phyloP scores from a whole-genome alignment of 2,113 vertebrate species.

The Acanthisitta chloris region DNA sequence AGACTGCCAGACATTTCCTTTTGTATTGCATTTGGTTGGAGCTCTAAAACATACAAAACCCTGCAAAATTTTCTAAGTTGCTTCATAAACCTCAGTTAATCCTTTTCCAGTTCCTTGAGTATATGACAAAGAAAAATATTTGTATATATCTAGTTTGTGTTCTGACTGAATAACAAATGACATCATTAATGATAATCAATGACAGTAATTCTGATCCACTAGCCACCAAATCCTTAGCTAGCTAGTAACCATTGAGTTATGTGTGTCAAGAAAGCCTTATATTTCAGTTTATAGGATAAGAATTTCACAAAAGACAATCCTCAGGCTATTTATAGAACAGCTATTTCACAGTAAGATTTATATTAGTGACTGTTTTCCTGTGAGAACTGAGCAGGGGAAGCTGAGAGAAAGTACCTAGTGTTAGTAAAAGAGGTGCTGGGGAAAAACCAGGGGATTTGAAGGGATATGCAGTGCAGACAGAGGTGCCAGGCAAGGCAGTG shows the following conservation, averaged over 20 bases:
- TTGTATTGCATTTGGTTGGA: neutral
- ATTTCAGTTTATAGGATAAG: neutral
- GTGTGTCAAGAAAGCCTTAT: neutral
- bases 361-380: neutral
- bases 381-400: neutral
- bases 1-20: neutral
- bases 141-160: neutral
- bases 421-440: neutral
- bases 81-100: neutral
- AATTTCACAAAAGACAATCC: neutral
- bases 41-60: neutral
- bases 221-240: neutral
- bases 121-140: neutral
- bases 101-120: neutral
- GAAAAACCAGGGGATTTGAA: neutral
- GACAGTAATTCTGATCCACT: neutral
- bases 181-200: neutral
- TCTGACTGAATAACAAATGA: neutral
- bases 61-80: neutral
- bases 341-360: neutral
- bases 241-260: neutral
- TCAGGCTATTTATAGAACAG: neutral
- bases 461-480: fast-evolving
- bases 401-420: neutral
- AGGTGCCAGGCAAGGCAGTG: neutral